Conservation (phyloP, 2,113 vertebrate species). For the Phodopus roborovskii region DNA sequence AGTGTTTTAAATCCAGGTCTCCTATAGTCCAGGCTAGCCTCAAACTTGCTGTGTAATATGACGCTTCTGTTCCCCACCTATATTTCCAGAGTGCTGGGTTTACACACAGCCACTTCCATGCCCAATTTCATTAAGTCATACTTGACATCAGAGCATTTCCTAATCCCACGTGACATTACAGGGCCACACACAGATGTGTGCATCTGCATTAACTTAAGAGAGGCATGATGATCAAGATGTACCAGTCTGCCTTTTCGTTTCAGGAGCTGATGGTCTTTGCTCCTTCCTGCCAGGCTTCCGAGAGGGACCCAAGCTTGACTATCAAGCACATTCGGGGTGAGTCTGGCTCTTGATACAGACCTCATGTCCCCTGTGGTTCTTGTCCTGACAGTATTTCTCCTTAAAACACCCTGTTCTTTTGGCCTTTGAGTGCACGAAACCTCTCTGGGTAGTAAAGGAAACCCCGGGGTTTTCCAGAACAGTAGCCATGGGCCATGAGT, state of each 20-base stretch:
- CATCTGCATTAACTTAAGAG: conserved; percentile 10
- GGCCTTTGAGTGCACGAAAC: background rate
- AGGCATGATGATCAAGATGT: background rate
- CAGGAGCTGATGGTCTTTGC: background rate
- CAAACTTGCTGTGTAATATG: background rate
- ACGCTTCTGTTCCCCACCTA: background rate
- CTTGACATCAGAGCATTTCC: background rate
- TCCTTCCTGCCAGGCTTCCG: background rate
- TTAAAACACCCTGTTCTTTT: conserved; percentile 2
- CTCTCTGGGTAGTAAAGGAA: background rate
- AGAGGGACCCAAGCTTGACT: background rate
- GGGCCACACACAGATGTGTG: background rate
- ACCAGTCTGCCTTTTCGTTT: background rate
- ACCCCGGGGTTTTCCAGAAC: background rate
- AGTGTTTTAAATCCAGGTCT: background rate
- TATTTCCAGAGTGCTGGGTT: background rate
- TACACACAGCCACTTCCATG: too few species aligned
- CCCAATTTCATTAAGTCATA: background rate
- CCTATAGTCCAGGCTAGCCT: background rate
- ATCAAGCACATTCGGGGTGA: background rate
- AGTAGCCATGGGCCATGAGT: fast-evolving
- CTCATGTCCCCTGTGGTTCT: background rate
- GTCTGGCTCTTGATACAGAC: background rate
- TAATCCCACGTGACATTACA: background rate
- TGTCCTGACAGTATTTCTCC: conserved; percentile 1